These are phyloP conservation scores for Amphipoea lucens DNA, from an alignment of 2,888 invertebrate genomes.

Conservation along the genomic window DNA sequence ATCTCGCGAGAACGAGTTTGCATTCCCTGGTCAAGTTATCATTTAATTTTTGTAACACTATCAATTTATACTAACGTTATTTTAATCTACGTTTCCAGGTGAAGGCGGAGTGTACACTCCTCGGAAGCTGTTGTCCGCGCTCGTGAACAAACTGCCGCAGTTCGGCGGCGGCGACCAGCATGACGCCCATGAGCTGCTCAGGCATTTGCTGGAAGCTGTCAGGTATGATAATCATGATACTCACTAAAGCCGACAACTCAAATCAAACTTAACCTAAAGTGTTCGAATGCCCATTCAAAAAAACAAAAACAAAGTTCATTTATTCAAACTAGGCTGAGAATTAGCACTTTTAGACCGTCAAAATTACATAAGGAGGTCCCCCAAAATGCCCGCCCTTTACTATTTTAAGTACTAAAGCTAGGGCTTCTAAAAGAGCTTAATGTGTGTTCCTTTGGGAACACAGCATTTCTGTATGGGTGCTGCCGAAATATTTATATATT, in stretches of 20 bases:
- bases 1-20: not conserved
- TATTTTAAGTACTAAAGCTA: not conserved
- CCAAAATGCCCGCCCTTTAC: not conserved
- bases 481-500: not conserved
- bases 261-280: not conserved
- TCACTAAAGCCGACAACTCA: not conserved
- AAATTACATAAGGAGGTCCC: not conserved
- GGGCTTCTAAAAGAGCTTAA: not conserved
- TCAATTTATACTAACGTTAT: not conserved
- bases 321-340: not conserved
- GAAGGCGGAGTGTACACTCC: slow-evolving; percentile 92
- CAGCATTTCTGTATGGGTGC: not conserved
- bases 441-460: no score
- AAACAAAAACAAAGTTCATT: no score
- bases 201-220: slow-evolving; percentile 97
- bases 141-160: slow-evolving; percentile 93
- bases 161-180: slow-evolving; percentile 99
- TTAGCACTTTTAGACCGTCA: not conserved
- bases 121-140: slow-evolving; percentile 91
- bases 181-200: slow-evolving; percentile 98
- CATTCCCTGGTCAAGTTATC: not conserved
- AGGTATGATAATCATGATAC: slow-evolving; percentile 83
- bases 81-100: slow-evolving; percentile 78
- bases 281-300: not conserved
- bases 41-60: not conserved